Base-by-base conservation (phyloP, 2,888 invertebrate genomes). In the Cerastoderma edule region DNA sequence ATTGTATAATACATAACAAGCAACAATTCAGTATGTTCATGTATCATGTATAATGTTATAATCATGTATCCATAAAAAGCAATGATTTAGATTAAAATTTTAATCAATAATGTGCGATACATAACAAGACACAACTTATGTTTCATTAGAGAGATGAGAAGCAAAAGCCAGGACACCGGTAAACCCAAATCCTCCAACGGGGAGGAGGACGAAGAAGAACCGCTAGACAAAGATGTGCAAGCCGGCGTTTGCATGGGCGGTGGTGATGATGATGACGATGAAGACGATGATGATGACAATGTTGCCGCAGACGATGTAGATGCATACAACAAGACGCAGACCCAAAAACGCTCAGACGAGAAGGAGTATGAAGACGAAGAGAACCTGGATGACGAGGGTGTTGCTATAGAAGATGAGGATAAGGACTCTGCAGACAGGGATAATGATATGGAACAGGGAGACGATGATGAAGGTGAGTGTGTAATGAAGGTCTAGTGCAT, bases 291-390 rank as follows among this genome's bases (percentile, higher is more conserved):
- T 67, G 93, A 93, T 16, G 93, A 92, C 93, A 82, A 95, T 92
- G 93, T 93, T 85, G 95, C 95, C 88, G 95, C 95, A 83, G 95
- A 95, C 80, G 95, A 96, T 87, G 95, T 95, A 83, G 95, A 60
- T 60, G 60, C 35, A n/a, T 60, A 60, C 33, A 95, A 95, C 67
- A 84, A 84, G 33, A 76, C 78, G 73, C 66, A 78, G 69, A 79
- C 80, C 46, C 84, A 79, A 63, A 70, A 83, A 79, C 92, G 86
- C 84, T 89, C 89, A 13, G 89, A 87, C 32, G 91, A 89, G 75
- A 89, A 92, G 90, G 73, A 94, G 16, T 93, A 89, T 46, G 91
- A 94, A 83, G 94, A 94, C 2, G 91, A 92, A 22, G 60, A 60
- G 27, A 27, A 39, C 4, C 39, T 60, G n/a, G 60, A 60, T 35